Conservation (phyloP, 2,113 vertebrate genomes). For the Carassius auratus region DNA sequence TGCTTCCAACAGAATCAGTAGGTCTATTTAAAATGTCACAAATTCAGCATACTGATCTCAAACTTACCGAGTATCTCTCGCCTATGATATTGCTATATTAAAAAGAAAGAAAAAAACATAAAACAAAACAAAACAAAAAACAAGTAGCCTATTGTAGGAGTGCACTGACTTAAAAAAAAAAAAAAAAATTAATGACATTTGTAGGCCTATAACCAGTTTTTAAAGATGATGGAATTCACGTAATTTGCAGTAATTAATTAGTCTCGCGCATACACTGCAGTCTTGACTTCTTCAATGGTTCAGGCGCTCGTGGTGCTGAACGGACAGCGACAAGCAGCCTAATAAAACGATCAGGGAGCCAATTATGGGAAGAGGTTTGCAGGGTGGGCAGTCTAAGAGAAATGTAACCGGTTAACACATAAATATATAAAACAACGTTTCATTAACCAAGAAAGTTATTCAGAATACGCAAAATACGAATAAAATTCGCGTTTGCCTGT, state of each 20-base stretch:
- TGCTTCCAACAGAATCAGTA: not conserved
- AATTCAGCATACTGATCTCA: not conserved
- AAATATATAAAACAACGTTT: constrained; percentile 1
- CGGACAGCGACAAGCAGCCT: constrained; percentile 36
- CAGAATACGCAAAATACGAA: no score
- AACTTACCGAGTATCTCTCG: not conserved
- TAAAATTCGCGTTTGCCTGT: not conserved
- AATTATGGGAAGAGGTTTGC: not conserved
- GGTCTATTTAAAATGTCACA: not conserved
- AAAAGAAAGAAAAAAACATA: no score
- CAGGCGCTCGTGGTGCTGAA: constrained; percentile 47
- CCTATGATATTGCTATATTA: not conserved
- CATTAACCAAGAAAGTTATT: not conserved
- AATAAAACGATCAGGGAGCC: not conserved
- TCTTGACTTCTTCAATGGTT: not conserved
- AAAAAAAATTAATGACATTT: not conserved
- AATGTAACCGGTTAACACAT: not conserved
- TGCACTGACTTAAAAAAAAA: not conserved
- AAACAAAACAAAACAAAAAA: no score
- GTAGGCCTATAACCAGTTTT: not conserved
- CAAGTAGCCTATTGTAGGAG: not conserved
- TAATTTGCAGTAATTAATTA: not conserved
- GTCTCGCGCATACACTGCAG: no score
- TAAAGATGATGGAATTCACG: not conserved
- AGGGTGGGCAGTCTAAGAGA: not conserved